Evolutionary conservation across 2,888 invertebrate species (phyloP).

Genomic region (Gonocerus acuteangulatus): DNA sequence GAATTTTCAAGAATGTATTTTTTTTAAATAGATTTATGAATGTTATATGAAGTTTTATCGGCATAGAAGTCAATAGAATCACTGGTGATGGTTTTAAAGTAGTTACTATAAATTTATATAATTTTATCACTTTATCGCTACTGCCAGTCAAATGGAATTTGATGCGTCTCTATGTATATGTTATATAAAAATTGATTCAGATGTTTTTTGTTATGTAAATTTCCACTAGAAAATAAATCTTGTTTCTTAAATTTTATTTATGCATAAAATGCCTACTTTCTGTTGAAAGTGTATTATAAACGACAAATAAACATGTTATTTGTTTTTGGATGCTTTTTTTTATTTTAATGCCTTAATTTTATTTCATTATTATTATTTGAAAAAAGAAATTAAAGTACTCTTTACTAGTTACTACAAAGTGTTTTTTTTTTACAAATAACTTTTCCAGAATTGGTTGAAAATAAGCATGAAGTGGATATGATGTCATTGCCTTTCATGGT

Average conservation of each 20-base stretch:
- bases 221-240: slow-evolving; percentile 19
- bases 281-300: slow-evolving; percentile 12
- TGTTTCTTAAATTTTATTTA: slow-evolving; percentile 22
- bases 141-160: slow-evolving; percentile 19
- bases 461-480: no score
- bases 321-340: not conserved
- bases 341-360: not conserved
- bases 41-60: slow-evolving; percentile 31
- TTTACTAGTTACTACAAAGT: no score
- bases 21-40: slow-evolving; percentile 36
- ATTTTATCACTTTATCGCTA: slow-evolving; percentile 24
- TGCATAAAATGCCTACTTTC: slow-evolving; percentile 24
- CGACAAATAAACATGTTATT: not conserved
- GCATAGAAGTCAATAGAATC: slow-evolving; percentile 18
- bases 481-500: no score
- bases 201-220: slow-evolving; percentile 27
- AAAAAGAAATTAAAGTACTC: no score
- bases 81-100: slow-evolving; percentile 30
- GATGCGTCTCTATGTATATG: slow-evolving; percentile 11
- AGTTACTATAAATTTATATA: slow-evolving; percentile 25
- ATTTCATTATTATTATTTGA: not conserved
- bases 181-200: not conserved
- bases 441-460: no score
- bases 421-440: no score
- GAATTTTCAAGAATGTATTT: slow-evolving; percentile 29